Base-by-base conservation (phyloP, 2,113 vertebrate species). In the Leptobrachium leishanense region DNA sequence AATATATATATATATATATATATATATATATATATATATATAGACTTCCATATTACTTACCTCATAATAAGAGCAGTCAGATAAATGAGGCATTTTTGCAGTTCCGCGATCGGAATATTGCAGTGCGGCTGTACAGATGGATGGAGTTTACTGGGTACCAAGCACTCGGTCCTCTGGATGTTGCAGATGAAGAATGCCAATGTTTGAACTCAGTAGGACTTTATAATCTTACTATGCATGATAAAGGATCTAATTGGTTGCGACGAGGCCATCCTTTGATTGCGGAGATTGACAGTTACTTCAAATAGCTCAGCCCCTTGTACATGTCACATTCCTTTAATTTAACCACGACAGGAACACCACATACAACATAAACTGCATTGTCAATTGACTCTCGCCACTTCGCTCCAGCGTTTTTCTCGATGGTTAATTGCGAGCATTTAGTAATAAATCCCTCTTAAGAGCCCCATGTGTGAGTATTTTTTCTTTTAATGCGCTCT, bases 41-140 rank as follows among this genome's bases (percentile, higher is more conserved):
- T 31, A 31, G 20, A 31, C 20, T 31, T 31, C 12, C 68, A 46
- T 15, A 73, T 93, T 88, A 85, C 90, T 91, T 89, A 94, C 88
- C 75, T 88, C 91, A 87, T 89, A 94, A 87, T 88, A 93, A 78
- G 84, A 86, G 86, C 90, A 93, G 87, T 94, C 93, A 79, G 86
- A 90, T 89, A 94, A 90, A 87, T 95, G 90, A 92, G 88, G 90
- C 92, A 95, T 95, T 92, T 84, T 87, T 89, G 72, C 80, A 86
- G 89, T 91, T 89, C 86, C 84, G 55, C 69, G 80, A 85, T 82
- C 76, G 82, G 43, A 78, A 85, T 1, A 39, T 65, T 80, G 82
- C 53, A 77, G 73, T 84, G 79, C 82, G 54, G 43, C 86, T 84
- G 88, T 84, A 85, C 73, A 66, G 79, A 54, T 54, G 6, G 65